Conservation (phyloP, 2,797 vertebrate genomes). For the Neoniphon sammara region DNA sequence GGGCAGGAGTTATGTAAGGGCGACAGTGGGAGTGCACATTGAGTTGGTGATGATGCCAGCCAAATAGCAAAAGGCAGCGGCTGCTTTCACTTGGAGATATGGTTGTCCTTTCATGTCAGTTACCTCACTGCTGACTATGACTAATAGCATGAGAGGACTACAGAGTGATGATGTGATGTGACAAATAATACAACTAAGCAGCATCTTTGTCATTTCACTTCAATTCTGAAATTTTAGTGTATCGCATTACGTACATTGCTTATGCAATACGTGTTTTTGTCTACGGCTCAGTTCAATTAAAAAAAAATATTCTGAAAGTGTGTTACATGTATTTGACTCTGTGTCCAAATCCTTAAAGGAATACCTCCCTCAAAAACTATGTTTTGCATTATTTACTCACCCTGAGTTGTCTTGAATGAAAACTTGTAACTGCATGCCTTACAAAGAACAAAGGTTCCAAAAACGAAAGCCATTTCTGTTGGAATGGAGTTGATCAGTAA, state of each 20-base stretch:
- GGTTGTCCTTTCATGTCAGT: slow-evolving; percentile 55
- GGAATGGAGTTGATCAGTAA: no score
- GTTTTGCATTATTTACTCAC: no score
- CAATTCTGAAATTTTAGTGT: background rate
- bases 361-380: no score
- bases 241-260: background rate
- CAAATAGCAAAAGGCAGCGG: slow-evolving; percentile 42
- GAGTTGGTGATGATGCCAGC: slow-evolving; percentile 24
- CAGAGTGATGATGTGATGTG: slow-evolving; percentile 40
- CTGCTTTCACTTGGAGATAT: slow-evolving; percentile 40
- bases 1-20: slow-evolving; percentile 14
- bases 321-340: no score
- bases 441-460: no score
- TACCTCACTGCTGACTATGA: slow-evolving; percentile 38
- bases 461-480: no score
- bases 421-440: no score
- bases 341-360: no score
- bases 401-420: no score
- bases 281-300: background rate
- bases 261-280: background rate
- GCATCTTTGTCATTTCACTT: slow-evolving; percentile 16
- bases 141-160: slow-evolving; percentile 3
- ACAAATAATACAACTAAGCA: slow-evolving; percentile 31
- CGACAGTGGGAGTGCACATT: slow-evolving; percentile 18
- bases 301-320: no score